Conservation (phyloP, 1,140 invertebrate genomes). For the Monochamus saltuarius region DNA sequence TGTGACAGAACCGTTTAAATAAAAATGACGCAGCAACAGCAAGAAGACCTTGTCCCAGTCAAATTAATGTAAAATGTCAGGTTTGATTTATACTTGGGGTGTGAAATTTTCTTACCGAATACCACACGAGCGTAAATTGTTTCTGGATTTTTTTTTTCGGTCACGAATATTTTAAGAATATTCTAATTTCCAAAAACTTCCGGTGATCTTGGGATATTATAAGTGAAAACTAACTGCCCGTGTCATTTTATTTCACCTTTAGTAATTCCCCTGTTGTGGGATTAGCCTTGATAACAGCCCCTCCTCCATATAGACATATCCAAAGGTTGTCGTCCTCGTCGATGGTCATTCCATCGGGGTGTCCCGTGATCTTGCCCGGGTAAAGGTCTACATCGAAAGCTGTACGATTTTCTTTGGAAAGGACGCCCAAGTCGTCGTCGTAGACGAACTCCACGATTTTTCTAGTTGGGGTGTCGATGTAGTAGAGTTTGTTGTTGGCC, state of each 20-base stretch:
- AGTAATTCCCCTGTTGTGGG: slow-evolving; percentile 58
- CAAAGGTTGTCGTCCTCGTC: slow-evolving; percentile 66
- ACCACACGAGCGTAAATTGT: too few relatives aligned
- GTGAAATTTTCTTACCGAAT: too few relatives aligned
- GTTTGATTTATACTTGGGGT: too few relatives aligned
- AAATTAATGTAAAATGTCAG: too few relatives aligned
- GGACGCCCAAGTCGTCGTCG: slow-evolving; percentile 62
- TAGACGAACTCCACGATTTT: slow-evolving; percentile 71
- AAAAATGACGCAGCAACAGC: too few relatives aligned
- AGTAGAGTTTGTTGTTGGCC: slow-evolving; percentile 71
- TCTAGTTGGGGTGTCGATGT: slow-evolving; percentile 70
- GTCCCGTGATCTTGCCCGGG: slow-evolving; percentile 40
- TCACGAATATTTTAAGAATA: too few relatives aligned
- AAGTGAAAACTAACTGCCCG: neutral
- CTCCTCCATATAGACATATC: slow-evolving; percentile 60
- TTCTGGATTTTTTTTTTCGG: too few relatives aligned
- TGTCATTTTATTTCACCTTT: slow-evolving; percentile 37
- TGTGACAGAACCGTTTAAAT: too few relatives aligned
- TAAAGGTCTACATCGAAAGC: slow-evolving; percentile 49
- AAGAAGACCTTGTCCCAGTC: too few relatives aligned
- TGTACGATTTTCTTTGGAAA: slow-evolving; percentile 53
- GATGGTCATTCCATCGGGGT: slow-evolving; percentile 73
- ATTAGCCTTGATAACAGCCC: slow-evolving; percentile 59
- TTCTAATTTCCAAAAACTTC: too few relatives aligned
- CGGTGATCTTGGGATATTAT: too few relatives aligned